Base-by-base conservation (phyloP, 2,797 vertebrate genomes). In the Macrochelys suwanniensis region DNA sequence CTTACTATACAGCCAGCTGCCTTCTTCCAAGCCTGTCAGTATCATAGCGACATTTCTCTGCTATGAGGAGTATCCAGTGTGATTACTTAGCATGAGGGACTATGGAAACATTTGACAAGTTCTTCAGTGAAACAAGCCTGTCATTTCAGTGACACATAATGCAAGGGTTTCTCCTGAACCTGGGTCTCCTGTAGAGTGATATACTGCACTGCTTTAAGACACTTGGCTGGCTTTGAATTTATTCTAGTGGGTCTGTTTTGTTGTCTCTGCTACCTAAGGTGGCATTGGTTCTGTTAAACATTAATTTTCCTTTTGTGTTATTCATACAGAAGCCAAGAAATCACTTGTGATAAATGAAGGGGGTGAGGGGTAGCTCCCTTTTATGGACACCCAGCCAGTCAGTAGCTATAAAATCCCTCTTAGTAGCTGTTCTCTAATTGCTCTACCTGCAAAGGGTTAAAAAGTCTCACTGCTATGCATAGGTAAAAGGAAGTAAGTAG, bases 311-410 rank as follows among this genome's bases (percentile, higher is more conserved):
- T 82, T 86, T 92, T 95, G 90, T 89, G 59, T 90, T 90, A 87
- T 89, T 59, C 3, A 16, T 82, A 65, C 88, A 97, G 94, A 88
- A 93, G 93, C 79, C 85, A 89, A 91, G 91, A 92, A 91, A 93
- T 96, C 93, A 28, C 87, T 47, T 47, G 45, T 47, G 45, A 5
- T 47, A 47, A 47, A 47, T 8, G 45, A 47, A 47, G 45, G 45
- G 45, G 45, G 5, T 47, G 8, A 8, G 45, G 45, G 5, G 45
- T 47, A 47, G 45, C 45, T 47, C 45, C 45, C 45, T 47, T 47
- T 47, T 47, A 47, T 47, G 45, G 45, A 47, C 45, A 47, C 45
- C 45, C 45, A 47, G 45, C 45, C n/a, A n/a, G n/a, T n/a, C n/a
- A n/a, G n/a, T n/a, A 47, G 45, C 8, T 47, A 47, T 47, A 47